Evolutionary conservation across 2,113 vertebrate species (phyloP).

Genomic region (Dipodomys stephensi): DNA sequence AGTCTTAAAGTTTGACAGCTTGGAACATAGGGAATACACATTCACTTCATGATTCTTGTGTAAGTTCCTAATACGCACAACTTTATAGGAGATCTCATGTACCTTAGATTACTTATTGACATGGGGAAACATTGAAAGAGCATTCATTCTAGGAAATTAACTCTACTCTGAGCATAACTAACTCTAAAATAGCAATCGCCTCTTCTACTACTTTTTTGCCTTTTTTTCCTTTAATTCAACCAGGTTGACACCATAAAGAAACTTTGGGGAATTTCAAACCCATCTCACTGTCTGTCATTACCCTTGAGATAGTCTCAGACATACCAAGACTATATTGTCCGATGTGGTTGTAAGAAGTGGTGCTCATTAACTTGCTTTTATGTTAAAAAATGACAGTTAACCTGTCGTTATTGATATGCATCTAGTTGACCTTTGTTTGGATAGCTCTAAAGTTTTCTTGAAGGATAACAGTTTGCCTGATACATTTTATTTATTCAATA

Average conservation of each 20-base stretch:
- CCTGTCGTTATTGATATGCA: background rate
- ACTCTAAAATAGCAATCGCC: background rate
- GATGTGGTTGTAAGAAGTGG: background rate
- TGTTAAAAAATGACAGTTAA: background rate
- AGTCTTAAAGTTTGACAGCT: background rate
- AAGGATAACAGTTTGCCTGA: conserved; percentile 3
- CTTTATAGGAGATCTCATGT: background rate
- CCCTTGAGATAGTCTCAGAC: background rate
- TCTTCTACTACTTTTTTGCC: background rate
- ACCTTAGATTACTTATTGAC: background rate
- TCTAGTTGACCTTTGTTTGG: background rate
- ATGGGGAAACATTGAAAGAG: background rate
- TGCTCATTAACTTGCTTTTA: background rate
- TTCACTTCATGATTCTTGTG: background rate
- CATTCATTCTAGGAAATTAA: background rate
- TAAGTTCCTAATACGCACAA: background rate
- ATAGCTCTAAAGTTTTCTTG: conserved; percentile 18
- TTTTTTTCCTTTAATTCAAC: conserved; percentile 23
- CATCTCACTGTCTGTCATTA: background rate
- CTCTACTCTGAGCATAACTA: background rate
- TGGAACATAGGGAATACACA: background rate
- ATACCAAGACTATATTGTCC: background rate
- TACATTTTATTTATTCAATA: background rate
- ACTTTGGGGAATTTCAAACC: conserved; percentile 8
- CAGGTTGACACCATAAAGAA: background rate